Base-by-base conservation (phyloP, 2,888 invertebrate species). In the Trachelus tabidus region DNA sequence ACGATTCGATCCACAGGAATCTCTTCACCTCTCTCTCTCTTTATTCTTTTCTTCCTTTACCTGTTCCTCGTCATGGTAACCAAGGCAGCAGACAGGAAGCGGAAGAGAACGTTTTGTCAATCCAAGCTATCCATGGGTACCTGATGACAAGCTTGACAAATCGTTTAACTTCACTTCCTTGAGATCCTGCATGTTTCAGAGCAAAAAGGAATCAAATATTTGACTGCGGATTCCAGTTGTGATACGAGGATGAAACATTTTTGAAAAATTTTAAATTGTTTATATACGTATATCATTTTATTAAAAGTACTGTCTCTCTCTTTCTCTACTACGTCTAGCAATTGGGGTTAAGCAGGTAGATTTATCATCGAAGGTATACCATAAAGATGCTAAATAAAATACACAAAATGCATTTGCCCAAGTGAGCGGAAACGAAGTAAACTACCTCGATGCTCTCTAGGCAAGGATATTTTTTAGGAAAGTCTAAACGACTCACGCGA, bases 121-220 rank as follows among this genome's bases (percentile, higher is more conserved):
- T 76, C 71, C 76, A 77, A 74, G 69, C 75, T 77, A 73, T 75
- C 77, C 73, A 81, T 81, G 78, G 83, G 81, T 81, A 79, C 82
- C 78, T 68, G 23, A 56, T 6, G 40, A 75, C 75, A n/a, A 79
- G 79, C 76, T 78, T 84, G 84, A 84, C 80, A 84, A 84, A 84
- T 81, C 77, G 79, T 80, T 76, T 73, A 40, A 80, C 79, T 78
- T 79, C 75, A 75, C 80, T 81, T 82, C 4, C 11, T 71, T 3
- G 71, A 30, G 23, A 56, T 56, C 2, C 23, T 56, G 23, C 6
- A 56, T 15, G 2, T 23, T 56, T 23, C 23, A 56, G 6, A 4
- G 4, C 40, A 40, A 6, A 6, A 15, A 40, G 23, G 15, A 40
- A 56, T 56, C 6, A 4, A 56, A 56, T 2, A 23, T 56, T 56